These are phyloP conservation scores for Drosophila histrio DNA, from an alignment of 2,888 invertebrate genomes.

Conservation along the genomic window DNA sequence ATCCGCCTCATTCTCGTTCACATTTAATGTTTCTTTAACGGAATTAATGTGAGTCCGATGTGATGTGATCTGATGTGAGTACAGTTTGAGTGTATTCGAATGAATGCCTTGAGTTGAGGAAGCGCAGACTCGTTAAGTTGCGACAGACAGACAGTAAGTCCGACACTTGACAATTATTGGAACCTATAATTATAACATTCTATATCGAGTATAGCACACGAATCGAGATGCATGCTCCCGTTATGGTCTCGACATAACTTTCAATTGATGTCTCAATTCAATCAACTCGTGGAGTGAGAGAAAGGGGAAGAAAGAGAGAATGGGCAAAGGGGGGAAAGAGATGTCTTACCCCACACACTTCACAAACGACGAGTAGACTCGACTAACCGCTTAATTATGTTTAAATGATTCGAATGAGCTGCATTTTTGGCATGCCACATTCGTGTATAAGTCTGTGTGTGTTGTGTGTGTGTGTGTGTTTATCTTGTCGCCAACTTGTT, in stretches of 20 bases:
- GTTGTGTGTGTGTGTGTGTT: slow-evolving; percentile 34
- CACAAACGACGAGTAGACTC: slow-evolving; percentile 3
- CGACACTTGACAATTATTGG: slow-evolving; percentile 66
- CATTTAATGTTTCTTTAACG: background rate
- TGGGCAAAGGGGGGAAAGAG: background rate
- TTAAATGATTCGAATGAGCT: slow-evolving; percentile 68
- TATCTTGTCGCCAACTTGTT: slow-evolving; percentile 61
- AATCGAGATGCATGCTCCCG: slow-evolving; percentile 30
- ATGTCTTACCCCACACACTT: background rate
- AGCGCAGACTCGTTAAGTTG: slow-evolving; percentile 33
- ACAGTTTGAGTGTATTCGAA: slow-evolving; percentile 4
- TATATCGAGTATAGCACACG: slow-evolving; percentile 28
- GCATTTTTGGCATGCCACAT: slow-evolving; percentile 68
- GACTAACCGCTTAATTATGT: slow-evolving; percentile 68
- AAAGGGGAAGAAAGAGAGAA: slow-evolving; percentile 5
- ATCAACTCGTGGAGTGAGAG: slow-evolving; percentile 6
- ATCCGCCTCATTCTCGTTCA: slow-evolving; percentile 1
- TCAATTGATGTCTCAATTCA: slow-evolving; percentile 76
- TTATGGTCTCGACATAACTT: slow-evolving; percentile 61
- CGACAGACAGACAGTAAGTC: slow-evolving; percentile 12
- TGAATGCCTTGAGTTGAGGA: slow-evolving; percentile 54
- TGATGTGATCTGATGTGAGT: background rate
- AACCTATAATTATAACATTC: slow-evolving; percentile 68
- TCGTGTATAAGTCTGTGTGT: slow-evolving; percentile 2
- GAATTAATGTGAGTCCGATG: background rate